These are phyloP conservation scores for Cromileptes altivelis DNA, from an alignment of 2,113 vertebrate genomes.

Conservation along the genomic window DNA sequence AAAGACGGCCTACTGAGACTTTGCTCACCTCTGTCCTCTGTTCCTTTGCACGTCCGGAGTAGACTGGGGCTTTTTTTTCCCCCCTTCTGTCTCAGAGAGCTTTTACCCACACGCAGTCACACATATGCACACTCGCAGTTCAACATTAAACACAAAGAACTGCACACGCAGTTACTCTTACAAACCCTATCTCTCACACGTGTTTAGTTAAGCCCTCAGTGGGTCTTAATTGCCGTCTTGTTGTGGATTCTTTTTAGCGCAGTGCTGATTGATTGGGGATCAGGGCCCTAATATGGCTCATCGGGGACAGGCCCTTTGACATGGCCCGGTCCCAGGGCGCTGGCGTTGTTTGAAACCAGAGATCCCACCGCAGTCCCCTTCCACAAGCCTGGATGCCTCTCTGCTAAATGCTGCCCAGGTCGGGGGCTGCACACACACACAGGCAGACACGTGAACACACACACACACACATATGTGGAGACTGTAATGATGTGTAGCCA, in stretches of 20 bases:
- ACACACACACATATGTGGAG: conserved; percentile 12
- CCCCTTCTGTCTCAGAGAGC: conserved; percentile 7
- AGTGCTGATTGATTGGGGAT: conserved; percentile 85
- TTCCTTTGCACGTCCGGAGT: conserved; percentile 25
- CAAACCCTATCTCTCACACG: conserved; percentile 54
- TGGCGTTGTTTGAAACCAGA: conserved; percentile 77
- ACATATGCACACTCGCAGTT: conserved; percentile 19
- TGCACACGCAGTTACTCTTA: conserved; percentile 58
- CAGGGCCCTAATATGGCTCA: conserved; percentile 82
- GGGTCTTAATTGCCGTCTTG: conserved; percentile 77
- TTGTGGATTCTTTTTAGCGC: conserved; percentile 81
- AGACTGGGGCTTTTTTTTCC: conserved; percentile 8
- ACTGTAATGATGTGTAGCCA: conserved; percentile 8
- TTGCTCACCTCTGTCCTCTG: conserved; percentile 35
- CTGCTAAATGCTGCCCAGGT: conserved; percentile 63
- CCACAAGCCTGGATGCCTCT: conserved; percentile 56
- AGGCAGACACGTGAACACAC: conserved; percentile 6
- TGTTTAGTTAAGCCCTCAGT: conserved; percentile 73
- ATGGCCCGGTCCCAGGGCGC: conserved; percentile 66
- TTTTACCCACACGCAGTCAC: conserved; percentile 30
- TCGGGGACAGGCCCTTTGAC: conserved; percentile 83
- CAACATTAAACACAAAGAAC: conserved; percentile 43
- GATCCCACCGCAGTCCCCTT: conserved; percentile 54
- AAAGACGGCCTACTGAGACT: conserved; percentile 26
- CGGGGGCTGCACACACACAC: conserved; percentile 14